Base-by-base conservation (phyloP, 2,797 vertebrate genomes). In the Leptatherina wallacei region DNA sequence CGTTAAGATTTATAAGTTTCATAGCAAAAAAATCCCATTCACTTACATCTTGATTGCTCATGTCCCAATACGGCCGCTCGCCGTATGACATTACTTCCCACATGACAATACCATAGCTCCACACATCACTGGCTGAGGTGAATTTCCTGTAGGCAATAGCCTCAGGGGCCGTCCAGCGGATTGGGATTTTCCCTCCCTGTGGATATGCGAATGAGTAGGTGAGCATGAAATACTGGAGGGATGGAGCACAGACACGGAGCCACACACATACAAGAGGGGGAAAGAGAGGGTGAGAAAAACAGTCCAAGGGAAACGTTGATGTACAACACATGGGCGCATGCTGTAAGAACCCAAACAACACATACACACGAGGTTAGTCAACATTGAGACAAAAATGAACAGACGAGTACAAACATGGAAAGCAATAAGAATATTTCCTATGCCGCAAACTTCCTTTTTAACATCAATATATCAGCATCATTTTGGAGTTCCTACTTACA, bases 1-100 rank as follows among this genome's bases (percentile, higher is more conserved):
- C 11, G 6, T 24, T 55, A 10, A 10, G 7, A 56, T 40, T 55
- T 32, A 22, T 18, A 66, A 54, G 40, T 32, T 20, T 59, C 20
- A 51, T 27, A 1, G 24, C 57, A 58, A 49, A 68, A 30, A 16
- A 27, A 3, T 2, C 62, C 4, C 14, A 32, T 59, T 16, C 29
- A 93, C 98, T 96, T 91, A 99, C 98, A 10, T 99, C 98, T 90
- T 99, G 98, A 94, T 99, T 99, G 93, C 96, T 98, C 98, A 99
- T 99, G 94, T 99, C 98, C 98, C 98, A 99, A 92, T 99, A 99
- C 9, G 98, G 98, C 75, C 98, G 93, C 85, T 99, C 98, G 47
- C 98, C 98, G 0, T 99, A 99, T 20, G 97, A 99, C 98, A 99
- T 99, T 86, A 99, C 98, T 84, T 99, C 98, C 98, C 98, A 99